These are phyloP conservation scores for Drosophila nigritarsus DNA, from an alignment of 2,888 invertebrate genomes.

Conservation along the genomic window DNA sequence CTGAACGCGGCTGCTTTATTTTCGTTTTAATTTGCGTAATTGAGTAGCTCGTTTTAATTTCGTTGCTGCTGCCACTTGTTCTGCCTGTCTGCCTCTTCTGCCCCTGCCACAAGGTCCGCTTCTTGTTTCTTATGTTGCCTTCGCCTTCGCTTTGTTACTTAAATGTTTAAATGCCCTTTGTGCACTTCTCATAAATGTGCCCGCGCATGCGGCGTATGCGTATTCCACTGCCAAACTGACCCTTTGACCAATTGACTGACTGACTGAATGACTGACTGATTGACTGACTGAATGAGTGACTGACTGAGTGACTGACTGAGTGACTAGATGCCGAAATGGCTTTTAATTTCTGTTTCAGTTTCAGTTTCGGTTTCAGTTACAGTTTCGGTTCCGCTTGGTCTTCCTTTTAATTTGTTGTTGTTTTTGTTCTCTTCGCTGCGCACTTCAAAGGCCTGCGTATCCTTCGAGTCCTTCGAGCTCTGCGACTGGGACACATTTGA, in stretches of 20 bases:
- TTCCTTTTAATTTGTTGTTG: conserved; percentile 8
- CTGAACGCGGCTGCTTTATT: conserved; percentile 65
- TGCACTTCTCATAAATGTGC: conserved; percentile 43
- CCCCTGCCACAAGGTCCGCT: not conserved
- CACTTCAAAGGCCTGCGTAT: conserved; percentile 43
- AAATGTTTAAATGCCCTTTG: conserved; percentile 25
- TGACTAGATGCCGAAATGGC: conserved; percentile 11
- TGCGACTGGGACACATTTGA: conserved; percentile 44
- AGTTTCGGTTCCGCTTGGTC: conserved; percentile 20
- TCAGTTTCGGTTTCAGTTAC: conserved; percentile 21
- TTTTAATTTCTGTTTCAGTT: conserved; percentile 30
- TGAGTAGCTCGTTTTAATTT: conserved; percentile 79
- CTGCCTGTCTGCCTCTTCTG: not conserved
- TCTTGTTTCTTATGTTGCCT: conserved; percentile 12
- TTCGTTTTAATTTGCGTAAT: conserved; percentile 81
- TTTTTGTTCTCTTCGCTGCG: conserved; percentile 8
- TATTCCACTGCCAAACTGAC: conserved; percentile 41
- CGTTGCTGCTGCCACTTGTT: conserved; percentile 5
- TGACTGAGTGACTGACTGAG: conserved; percentile 6
- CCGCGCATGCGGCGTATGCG: conserved; percentile 55
- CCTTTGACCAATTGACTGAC: conserved; percentile 28
- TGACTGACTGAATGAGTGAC: conserved; percentile 19
- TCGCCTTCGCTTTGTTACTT: not conserved
- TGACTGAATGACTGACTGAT: conserved; percentile 15
- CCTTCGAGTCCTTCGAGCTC: conserved; percentile 17